Conservation (phyloP, 1,140 invertebrate genomes). For the honey bee (Apis mellifera) region DNA sequence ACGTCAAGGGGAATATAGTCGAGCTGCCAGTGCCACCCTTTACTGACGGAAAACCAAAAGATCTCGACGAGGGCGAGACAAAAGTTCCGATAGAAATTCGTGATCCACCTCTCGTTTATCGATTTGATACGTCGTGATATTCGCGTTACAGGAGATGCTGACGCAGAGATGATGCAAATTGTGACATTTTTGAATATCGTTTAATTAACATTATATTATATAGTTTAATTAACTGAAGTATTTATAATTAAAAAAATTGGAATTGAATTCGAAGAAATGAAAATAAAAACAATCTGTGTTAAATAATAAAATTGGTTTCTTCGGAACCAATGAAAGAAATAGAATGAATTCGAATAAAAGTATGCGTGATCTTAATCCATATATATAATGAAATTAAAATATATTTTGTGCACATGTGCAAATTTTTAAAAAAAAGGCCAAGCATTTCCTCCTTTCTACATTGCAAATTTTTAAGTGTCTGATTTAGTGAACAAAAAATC, state of each 20-base stretch:
- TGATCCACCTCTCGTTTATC: neutral
- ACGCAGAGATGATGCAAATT: too few relatives aligned
- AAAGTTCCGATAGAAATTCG: constrained; percentile 19
- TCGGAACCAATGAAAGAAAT: too few relatives aligned
- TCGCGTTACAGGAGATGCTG: neutral
- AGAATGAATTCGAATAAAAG: too few relatives aligned
- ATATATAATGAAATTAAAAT: neutral
- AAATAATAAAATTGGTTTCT: too few relatives aligned
- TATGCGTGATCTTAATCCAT: neutral
- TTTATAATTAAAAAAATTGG: too few relatives aligned
- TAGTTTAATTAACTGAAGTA: too few relatives aligned
- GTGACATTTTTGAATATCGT: too few relatives aligned
- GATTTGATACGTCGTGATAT: neutral
- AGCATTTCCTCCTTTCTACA: neutral
- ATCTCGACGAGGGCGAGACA: neutral
- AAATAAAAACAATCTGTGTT: too few relatives aligned
- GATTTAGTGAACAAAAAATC: too few relatives aligned
- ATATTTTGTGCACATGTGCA: neutral
- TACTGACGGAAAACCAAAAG: neutral
- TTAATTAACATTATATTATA: too few relatives aligned
- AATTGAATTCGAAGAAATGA: too few relatives aligned
- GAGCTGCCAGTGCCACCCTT: constrained; percentile 23
- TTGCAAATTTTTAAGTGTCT: neutral
- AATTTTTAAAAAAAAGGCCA: neutral
- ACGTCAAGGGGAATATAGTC: constrained; percentile 44